Base-by-base conservation (phyloP, 2,113 vertebrate species). In the Hippocampus abdominalis region DNA sequence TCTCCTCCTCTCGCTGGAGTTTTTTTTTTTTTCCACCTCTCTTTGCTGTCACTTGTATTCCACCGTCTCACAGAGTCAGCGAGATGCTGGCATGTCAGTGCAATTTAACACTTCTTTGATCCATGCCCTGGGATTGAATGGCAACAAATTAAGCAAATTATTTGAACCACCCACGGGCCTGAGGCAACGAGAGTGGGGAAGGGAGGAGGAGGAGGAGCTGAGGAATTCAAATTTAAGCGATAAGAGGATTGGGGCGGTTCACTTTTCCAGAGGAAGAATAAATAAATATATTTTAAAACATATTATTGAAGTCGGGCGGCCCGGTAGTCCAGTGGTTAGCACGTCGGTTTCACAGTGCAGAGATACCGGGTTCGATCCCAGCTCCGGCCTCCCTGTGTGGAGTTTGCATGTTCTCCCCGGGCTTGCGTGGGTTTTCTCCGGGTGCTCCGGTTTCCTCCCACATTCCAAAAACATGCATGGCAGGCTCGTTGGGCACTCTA, bases 81-180 rank as follows among this genome's bases (percentile, higher is more conserved):
- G 67, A 85, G 84, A 86, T 72, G 83, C 80, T 64, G 83, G 84
- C 86, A 90, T 77, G 84, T 89, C 89, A 87, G 86, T 89, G 86
- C 84, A 90, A 90, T 91, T 92, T 90, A 91, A 83, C 86, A 90
- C 85, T 79, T 84, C 90, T 91, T 92, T 92, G 89, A 92, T 91
- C 90, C 87, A 86, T 75, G 80, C 89, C 88, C 88, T 91, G 83
- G 86, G 84, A 91, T 84, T 88, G 88, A 90, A 89, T 88, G 87
- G 88, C 89, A 91, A 87, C 89, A 92, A 92, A 92, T 91, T 91
- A 91, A 87, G 90, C 86, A 90, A 91, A 91, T 92, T 87, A 91
- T 91, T 77, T 86, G 84, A 81, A 81, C 88, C 89, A 87, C 89
- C 90, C 90, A 89, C 86, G 59, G 75, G 76, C 88, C 85, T 71